Percentiles rank a stretch among this genome's conserved stretches.
Evolutionary conservation across 2,888 invertebrate species (phyloP).

Genomic region (Metallyticus violacea): DNA sequence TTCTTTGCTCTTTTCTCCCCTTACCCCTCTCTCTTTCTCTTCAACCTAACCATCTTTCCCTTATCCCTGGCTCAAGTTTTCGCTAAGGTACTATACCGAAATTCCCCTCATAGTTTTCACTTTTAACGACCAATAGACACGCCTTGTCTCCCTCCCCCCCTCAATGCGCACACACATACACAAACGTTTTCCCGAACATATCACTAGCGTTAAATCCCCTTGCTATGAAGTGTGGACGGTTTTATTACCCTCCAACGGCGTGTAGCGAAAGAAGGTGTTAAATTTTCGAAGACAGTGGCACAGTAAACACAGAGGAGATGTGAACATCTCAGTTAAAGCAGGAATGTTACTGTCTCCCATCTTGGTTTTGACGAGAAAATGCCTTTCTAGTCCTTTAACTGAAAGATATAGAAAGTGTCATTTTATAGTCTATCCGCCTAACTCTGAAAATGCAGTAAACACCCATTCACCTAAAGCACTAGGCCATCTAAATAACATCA

Average conservation of each 20-base stretch:
- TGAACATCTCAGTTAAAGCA: background rate
- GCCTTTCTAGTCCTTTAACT: background rate
- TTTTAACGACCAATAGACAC: background rate
- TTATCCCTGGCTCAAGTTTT: background rate
- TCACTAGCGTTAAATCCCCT: background rate
- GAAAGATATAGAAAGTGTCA: background rate
- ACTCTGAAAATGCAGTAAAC: background rate
- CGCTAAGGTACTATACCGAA: background rate
- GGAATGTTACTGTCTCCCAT: background rate
- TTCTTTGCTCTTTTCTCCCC: background rate
- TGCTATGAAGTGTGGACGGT: background rate
- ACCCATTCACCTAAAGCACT: too few relatives aligned
- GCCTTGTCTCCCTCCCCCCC: background rate
- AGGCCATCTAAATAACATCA: too few relatives aligned
- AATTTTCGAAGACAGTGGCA: background rate
- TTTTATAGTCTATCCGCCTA: background rate
- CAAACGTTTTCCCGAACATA: background rate
- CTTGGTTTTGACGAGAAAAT: background rate
- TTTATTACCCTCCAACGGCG: background rate
- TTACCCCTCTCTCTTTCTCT: background rate
- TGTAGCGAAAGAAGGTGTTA: background rate
- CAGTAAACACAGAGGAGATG: background rate
- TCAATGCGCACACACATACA: background rate
- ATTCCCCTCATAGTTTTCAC: background rate
- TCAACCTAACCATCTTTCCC: too few relatives aligned